phyloP scores from a whole-genome alignment of 2,888 invertebrate species.

The Euproctis similis region DNA sequence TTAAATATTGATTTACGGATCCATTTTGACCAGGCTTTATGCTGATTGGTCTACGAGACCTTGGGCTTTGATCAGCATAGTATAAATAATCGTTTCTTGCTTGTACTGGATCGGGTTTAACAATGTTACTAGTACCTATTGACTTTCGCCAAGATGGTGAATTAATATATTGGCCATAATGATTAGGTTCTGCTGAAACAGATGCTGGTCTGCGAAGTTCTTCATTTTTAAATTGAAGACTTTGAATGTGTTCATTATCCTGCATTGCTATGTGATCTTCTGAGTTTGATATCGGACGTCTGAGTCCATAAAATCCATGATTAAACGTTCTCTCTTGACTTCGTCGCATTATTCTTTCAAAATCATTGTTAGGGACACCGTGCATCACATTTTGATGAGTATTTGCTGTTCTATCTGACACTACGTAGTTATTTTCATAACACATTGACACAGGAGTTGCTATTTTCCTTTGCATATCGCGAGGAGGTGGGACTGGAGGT shows the following conservation, averaged over 20 bases:
- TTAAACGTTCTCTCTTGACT: conserved; percentile 61
- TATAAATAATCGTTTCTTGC: conserved; percentile 77
- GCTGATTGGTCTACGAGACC: conserved; percentile 83
- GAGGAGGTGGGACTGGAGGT: conserved; percentile 88
- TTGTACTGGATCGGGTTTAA: conserved; percentile 60
- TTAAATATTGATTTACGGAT: conserved; percentile 62
- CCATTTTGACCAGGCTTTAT: conserved; percentile 72
- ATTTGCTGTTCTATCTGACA: conserved; percentile 43
- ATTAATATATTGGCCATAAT: conserved; percentile 60
- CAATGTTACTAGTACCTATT: conserved; percentile 37
- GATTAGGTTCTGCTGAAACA: conserved; percentile 68
- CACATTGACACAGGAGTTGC: conserved; percentile 69
- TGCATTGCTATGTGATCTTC: conserved; percentile 73
- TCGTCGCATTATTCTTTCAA: conserved; percentile 65
- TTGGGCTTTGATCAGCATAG: conserved; percentile 82
- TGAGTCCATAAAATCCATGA: conserved; percentile 63
- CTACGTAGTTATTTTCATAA: conserved; percentile 57
- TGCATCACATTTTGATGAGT: conserved; percentile 42
- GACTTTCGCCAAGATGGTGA: conserved; percentile 60
- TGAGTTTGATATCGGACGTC: conserved; percentile 67
- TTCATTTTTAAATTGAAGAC: conserved; percentile 45
- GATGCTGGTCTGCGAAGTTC: conserved; percentile 67
- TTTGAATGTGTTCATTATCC: conserved; percentile 58
- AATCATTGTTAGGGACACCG: conserved; percentile 66
- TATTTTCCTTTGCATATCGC: conserved; percentile 80